Conservation (phyloP, 2,113 vertebrate species). For the Peromyscus polionotus region DNA sequence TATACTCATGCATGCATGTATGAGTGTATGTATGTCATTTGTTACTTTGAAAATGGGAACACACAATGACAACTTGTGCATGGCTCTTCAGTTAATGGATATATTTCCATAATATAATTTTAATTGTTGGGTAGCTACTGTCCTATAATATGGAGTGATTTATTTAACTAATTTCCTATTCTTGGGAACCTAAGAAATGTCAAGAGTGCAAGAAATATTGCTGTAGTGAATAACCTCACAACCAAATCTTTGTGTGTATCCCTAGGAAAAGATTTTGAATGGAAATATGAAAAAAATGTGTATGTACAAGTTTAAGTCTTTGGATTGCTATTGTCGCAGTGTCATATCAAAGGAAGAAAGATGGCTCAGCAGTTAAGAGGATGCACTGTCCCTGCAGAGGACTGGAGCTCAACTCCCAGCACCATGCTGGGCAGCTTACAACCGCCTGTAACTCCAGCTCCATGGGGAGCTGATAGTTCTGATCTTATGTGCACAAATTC, state of each 20-base stretch:
- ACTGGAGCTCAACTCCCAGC: neutral
- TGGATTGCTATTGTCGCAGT: neutral
- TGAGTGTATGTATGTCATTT: neutral
- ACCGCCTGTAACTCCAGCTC: neutral
- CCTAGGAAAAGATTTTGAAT: neutral
- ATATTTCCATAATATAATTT: conserved; percentile 22
- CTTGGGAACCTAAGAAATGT: neutral
- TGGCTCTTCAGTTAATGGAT: neutral
- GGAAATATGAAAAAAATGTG: neutral
- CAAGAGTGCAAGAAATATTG: neutral
- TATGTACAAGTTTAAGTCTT: conserved; percentile 2
- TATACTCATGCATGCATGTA: neutral
- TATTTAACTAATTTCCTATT: neutral
- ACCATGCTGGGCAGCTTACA: neutral
- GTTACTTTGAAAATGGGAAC: conserved; percentile 16
- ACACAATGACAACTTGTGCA: neutral
- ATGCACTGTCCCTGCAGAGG: neutral
- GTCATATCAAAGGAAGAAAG: neutral
- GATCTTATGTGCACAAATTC: neutral
- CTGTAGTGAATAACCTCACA: neutral
- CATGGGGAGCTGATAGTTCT: neutral
- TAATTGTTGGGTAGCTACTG: neutral
- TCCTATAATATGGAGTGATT: conserved; percentile 1
- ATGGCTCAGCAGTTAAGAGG: neutral
- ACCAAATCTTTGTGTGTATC: neutral